Percentiles rank a stretch among this genome's conserved stretches.
phyloP scores from a whole-genome alignment of 2,797 vertebrate genomes.

The Propithecus perrieri region DNA sequence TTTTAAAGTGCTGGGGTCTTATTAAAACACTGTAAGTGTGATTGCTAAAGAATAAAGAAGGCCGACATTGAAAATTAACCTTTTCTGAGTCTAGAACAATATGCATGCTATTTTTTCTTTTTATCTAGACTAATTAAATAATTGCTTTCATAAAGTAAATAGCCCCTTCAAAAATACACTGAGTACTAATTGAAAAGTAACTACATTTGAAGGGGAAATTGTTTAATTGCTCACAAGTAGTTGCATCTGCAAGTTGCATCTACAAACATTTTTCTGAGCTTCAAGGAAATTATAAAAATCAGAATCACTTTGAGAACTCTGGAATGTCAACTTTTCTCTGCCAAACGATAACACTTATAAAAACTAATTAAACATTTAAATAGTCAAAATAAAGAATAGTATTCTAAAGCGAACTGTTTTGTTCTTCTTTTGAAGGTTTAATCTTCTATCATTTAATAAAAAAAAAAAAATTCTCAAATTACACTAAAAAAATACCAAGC shows the following conservation, averaged over 20 bases:
- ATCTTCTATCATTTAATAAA: neutral
- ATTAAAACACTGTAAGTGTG: neutral
- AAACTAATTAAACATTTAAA: neutral
- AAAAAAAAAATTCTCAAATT: neutral
- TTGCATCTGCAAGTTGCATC: neutral
- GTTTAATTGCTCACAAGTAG: neutral
- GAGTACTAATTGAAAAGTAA: neutral
- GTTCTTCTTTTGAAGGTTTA: neutral
- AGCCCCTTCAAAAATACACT: neutral
- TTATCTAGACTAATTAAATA: constrained; percentile 26
- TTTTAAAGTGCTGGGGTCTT: neutral
- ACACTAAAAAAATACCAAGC: neutral
- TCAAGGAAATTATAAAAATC: neutral
- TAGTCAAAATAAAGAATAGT: neutral
- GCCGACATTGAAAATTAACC: neutral
- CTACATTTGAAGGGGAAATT: neutral
- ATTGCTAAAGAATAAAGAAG: neutral
- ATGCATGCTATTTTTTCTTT: neutral
- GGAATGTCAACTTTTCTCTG: neutral
- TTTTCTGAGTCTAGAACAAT: neutral
- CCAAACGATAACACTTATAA: neutral
- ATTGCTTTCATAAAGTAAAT: neutral
- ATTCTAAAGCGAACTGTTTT: neutral
- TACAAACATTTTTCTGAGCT: neutral
- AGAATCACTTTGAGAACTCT: neutral